Conservation (phyloP, 2,888 invertebrate genomes). For the Meteorus cinctellus region DNA sequence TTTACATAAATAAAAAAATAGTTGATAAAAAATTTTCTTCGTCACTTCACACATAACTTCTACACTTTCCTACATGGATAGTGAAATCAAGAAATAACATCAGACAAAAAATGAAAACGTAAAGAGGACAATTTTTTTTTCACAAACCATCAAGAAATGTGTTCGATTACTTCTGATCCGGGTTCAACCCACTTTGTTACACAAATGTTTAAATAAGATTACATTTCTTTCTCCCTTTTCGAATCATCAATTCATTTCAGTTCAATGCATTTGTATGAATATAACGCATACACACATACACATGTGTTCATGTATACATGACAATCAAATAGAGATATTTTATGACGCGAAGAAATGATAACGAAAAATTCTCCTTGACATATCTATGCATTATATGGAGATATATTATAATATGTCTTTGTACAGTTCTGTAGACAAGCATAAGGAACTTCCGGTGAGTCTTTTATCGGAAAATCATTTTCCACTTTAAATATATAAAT, state of each 20-base stretch:
- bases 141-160: not conserved
- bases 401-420: not conserved
- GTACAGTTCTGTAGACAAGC: constrained; percentile 9
- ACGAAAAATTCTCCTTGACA: not conserved
- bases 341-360: not conserved
- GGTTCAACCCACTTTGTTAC: not conserved
- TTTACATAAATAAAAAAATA: not conserved
- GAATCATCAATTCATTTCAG: not conserved
- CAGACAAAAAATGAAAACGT: not conserved
- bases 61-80: no score
- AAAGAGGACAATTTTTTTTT: not conserved
- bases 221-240: constrained; percentile 10
- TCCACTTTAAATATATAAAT: constrained; percentile 9
- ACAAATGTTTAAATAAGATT: constrained; percentile 35
- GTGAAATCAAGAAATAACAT: not conserved
- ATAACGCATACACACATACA: not conserved
- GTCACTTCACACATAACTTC: not conserved
- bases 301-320: not conserved
- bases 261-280: no score
- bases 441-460: constrained; percentile 4
- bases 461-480: constrained; percentile 35
- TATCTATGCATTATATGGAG: not conserved
- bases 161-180: not conserved
- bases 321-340: constrained; percentile 3
- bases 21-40: not conserved